These are phyloP conservation scores for Ennomos quercinarius DNA, from an alignment of 2,888 invertebrate species.

Conservation along the genomic window DNA sequence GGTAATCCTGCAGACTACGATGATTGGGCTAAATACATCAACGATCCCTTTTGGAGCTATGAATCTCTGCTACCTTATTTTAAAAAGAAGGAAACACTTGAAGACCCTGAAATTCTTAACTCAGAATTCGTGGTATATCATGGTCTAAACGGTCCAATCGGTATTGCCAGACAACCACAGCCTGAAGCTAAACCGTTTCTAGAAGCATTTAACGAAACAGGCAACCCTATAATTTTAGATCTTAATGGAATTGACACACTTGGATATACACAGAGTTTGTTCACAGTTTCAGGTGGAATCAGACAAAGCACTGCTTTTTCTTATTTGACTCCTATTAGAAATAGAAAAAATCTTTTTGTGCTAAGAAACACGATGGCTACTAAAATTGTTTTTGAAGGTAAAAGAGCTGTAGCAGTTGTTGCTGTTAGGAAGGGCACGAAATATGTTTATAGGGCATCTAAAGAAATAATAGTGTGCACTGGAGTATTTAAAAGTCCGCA, in stretches of 20 bases:
- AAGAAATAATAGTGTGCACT: constrained; percentile 75
- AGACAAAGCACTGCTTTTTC: constrained; percentile 78
- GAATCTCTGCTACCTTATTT: constrained; percentile 51
- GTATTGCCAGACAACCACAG: constrained; percentile 54
- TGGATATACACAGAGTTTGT: constrained; percentile 75
- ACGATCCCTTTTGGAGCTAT: constrained; percentile 50
- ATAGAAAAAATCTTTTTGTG: constrained; percentile 59
- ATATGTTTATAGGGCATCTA: constrained; percentile 54
- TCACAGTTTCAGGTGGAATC: constrained; percentile 65
- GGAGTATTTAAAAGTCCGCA: constrained; percentile 75
- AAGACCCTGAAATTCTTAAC: constrained; percentile 41
- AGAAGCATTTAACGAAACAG: constrained; percentile 69
- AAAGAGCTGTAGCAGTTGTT: constrained; percentile 67
- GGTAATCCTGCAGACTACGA: constrained; percentile 50
- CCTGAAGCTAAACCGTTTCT: constrained; percentile 47
- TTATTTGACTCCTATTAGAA: constrained; percentile 63
- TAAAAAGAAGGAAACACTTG: constrained; percentile 52
- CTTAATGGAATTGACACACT: constrained; percentile 38
- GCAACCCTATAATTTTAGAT: constrained; percentile 50
- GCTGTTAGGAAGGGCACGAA: constrained; percentile 41
- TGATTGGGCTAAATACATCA: constrained; percentile 44
- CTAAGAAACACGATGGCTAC: constrained; percentile 74
- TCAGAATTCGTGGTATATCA: constrained; percentile 49
- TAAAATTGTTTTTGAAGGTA: constrained; percentile 69
- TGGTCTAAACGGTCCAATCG: constrained; percentile 66